phyloP scores from a whole-genome alignment of 2,888 invertebrate genomes.

The Stramonita haemastoma region DNA sequence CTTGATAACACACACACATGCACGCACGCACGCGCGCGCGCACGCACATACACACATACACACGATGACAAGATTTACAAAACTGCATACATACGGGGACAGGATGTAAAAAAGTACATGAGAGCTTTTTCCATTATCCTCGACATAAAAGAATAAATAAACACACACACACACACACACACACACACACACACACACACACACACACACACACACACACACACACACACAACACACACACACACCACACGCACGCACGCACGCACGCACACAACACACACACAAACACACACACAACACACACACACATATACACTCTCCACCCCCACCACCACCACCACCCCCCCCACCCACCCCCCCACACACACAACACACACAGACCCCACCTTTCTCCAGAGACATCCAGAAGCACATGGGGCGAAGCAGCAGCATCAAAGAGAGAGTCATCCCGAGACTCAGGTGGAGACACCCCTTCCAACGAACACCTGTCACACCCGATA shows the following conservation, averaged over 20 bases:
- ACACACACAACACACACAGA: background rate
- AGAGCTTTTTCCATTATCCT: no score
- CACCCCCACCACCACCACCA: background rate
- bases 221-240: constrained; percentile 25
- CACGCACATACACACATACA: no score
- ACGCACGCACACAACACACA: background rate
- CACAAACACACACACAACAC: background rate
- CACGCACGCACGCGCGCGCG: no score
- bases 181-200: background rate
- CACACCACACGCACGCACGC: constrained; percentile 1
- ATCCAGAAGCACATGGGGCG: constrained; percentile 3
- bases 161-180: background rate
- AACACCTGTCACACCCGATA: background rate
- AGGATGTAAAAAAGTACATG: no score
- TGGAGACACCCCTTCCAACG: constrained; percentile 37
- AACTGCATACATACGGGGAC: no score
- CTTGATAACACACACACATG: no score
- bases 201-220: background rate
- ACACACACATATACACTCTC: background rate
- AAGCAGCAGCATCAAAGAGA: constrained; percentile 10
- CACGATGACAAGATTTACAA: no score
- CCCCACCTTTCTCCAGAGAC: constrained; percentile 5
- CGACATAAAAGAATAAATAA: no score
- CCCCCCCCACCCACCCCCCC: background rate
- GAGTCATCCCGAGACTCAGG: background rate